Conservation (phyloP, 2,797 vertebrate genomes). For the Eutrigla gurnardus region DNA sequence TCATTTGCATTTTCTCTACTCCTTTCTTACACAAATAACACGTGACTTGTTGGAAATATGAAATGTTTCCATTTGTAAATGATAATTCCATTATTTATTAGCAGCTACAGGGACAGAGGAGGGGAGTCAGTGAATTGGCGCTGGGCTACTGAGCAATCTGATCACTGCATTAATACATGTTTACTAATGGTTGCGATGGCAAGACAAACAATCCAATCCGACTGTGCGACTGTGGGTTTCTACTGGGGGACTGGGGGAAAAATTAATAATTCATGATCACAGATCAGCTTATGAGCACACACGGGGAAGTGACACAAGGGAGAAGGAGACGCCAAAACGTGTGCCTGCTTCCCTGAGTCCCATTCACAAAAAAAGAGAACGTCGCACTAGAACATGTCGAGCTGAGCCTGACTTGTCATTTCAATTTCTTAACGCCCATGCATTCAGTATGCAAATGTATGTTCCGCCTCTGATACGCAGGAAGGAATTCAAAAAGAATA, state of each 20-base stretch:
- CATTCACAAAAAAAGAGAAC: constrained; percentile 35
- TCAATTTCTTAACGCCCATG: background rate
- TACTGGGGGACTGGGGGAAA: constrained; percentile 38
- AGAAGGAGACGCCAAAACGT: constrained; percentile 30
- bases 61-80: constrained; percentile 74
- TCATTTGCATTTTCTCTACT: constrained; percentile 24
- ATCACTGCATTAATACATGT: constrained; percentile 48
- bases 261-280: constrained; percentile 65
- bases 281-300: constrained; percentile 43
- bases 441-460: constrained; percentile 25
- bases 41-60: constrained; percentile 70
- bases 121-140: constrained; percentile 42
- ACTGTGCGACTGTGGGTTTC: constrained; percentile 42
- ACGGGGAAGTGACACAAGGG: constrained; percentile 44
- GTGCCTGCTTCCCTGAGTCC: constrained; percentile 28
- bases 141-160: constrained; percentile 42
- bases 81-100: constrained; percentile 77
- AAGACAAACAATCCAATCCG: constrained; percentile 57
- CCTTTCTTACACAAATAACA: constrained; percentile 65
- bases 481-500: constrained; percentile 20
- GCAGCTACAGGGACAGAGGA: constrained; percentile 54
- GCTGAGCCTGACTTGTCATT: constrained; percentile 11
- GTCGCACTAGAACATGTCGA: background rate
- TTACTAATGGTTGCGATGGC: constrained; percentile 53
- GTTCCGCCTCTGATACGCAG: background rate